phyloP scores from a whole-genome alignment of 2,113 vertebrate species.

The Calidris pygmaea region DNA sequence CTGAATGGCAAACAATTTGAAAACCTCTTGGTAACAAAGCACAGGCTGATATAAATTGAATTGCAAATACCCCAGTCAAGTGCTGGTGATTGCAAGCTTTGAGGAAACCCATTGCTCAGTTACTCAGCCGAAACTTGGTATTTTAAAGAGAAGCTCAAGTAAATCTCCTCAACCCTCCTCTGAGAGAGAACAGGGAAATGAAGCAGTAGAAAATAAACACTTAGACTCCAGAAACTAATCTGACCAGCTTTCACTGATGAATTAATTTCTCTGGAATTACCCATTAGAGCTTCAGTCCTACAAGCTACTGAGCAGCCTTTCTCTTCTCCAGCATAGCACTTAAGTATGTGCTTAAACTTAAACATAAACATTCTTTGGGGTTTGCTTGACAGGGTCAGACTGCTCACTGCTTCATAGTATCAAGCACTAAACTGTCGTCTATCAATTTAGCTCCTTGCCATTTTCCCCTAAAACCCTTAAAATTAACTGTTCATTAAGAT shows the following conservation, averaged over 20 bases:
- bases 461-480: neutral
- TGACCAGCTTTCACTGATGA: slow-evolving; percentile 28
- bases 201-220: slow-evolving; percentile 69
- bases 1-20: neutral
- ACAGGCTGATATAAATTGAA: neutral
- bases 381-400: neutral
- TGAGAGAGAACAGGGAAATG: slow-evolving; percentile 64
- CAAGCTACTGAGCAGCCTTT: neutral
- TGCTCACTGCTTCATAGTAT: neutral
- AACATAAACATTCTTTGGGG: neutral
- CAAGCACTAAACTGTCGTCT: neutral
- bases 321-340: neutral
- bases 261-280: slow-evolving; percentile 34
- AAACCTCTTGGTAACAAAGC: slow-evolving; percentile 16
- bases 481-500: slow-evolving; percentile 7
- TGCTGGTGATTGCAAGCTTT: slow-evolving; percentile 65
- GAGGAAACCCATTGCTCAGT: slow-evolving; percentile 75
- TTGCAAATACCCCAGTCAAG: slow-evolving; percentile 7
- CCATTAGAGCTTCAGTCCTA: neutral
- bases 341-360: slow-evolving; percentile 7
- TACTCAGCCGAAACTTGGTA: slow-evolving; percentile 71
- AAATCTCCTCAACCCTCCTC: slow-evolving; percentile 74
- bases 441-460: neutral
- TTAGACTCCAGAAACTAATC: slow-evolving; percentile 51
- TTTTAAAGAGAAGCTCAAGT: slow-evolving; percentile 77